phyloP scores from a whole-genome alignment of 1,140 invertebrate species.

The Pseudomyrmex flavicornis region DNA sequence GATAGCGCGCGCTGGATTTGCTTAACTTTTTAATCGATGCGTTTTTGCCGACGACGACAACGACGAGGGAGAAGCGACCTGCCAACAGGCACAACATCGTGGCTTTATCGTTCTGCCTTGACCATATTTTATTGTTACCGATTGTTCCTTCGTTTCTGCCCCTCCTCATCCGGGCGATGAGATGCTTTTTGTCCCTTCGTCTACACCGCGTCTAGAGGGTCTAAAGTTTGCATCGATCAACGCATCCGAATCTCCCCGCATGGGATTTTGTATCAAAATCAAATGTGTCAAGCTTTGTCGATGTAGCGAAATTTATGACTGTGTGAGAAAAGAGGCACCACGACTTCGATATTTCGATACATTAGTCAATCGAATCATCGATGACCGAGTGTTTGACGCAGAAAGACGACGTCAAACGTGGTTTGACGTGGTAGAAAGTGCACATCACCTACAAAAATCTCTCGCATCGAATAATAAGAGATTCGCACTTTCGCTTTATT shows the following conservation, averaged over 20 bases:
- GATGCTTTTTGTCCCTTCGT: slow-evolving; percentile 72
- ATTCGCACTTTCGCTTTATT: slow-evolving; percentile 57
- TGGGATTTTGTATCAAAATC: slow-evolving; percentile 13
- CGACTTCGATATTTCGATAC: background rate
- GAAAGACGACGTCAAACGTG: too few species aligned
- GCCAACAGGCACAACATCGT: slow-evolving; percentile 70
- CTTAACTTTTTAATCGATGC: slow-evolving; percentile 82
- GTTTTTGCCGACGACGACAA: slow-evolving; percentile 79
- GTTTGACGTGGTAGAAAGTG: background rate
- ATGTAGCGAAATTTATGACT: slow-evolving; percentile 16
- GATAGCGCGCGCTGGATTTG: slow-evolving; percentile 72
- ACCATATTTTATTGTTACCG: slow-evolving; percentile 77
- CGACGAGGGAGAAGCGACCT: slow-evolving; percentile 51
- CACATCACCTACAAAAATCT: background rate
- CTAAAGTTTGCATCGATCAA: background rate
- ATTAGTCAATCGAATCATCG: background rate
- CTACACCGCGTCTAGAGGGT: slow-evolving; percentile 39
- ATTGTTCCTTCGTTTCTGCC: slow-evolving; percentile 74
- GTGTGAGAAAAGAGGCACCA: background rate
- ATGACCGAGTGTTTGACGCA: background rate
- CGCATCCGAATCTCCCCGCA: background rate
- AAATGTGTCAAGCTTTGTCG: slow-evolving; percentile 19
- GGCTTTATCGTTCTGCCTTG: slow-evolving; percentile 78
- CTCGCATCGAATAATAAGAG: slow-evolving; percentile 23
- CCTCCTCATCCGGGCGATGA: slow-evolving; percentile 56